These are phyloP conservation scores for Suillia variegata DNA, from an alignment of 2,888 invertebrate species.

Conservation along the genomic window DNA sequence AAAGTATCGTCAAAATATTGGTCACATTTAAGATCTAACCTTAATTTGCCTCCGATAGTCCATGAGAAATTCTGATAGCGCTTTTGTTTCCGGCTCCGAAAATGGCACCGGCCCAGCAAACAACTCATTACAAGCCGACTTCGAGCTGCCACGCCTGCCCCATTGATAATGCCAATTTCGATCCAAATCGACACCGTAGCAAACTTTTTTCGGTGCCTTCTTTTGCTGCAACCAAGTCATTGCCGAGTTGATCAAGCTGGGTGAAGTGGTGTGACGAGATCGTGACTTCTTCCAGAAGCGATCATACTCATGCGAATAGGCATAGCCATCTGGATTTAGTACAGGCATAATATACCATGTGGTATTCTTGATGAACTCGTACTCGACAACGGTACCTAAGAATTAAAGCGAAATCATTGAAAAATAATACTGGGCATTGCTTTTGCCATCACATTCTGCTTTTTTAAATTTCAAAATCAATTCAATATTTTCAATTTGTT, in stretches of 20 bases:
- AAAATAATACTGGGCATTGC: not conserved
- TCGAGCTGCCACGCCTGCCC: constrained; percentile 73
- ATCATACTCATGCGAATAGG: constrained; percentile 74
- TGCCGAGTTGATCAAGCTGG: constrained; percentile 51
- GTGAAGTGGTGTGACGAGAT: constrained; percentile 62
- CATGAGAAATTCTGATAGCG: constrained; percentile 68
- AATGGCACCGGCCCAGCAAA: constrained; percentile 75
- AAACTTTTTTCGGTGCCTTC: constrained; percentile 55
- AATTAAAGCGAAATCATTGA: too few species aligned
- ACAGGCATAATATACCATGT: constrained; percentile 77
- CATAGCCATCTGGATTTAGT: constrained; percentile 80
- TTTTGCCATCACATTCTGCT: too few species aligned
- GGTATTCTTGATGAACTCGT: constrained; percentile 51
- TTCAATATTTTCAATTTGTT: too few species aligned
- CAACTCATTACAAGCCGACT: constrained; percentile 76
- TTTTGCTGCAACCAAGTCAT: constrained; percentile 58
- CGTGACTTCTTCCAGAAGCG: constrained; percentile 82
- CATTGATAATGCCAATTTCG: constrained; percentile 79
- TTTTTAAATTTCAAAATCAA: not conserved
- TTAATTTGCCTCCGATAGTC: constrained; percentile 68
- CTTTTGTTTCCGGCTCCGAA: constrained; percentile 78
- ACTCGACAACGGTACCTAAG: constrained; percentile 44
- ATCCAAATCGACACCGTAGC: constrained; percentile 78
- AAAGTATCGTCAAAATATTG: too few species aligned
- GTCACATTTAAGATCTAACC: too few species aligned